phyloP scores from a whole-genome alignment of 2,113 vertebrate species.

The Pyrgilauda ruficollis region DNA sequence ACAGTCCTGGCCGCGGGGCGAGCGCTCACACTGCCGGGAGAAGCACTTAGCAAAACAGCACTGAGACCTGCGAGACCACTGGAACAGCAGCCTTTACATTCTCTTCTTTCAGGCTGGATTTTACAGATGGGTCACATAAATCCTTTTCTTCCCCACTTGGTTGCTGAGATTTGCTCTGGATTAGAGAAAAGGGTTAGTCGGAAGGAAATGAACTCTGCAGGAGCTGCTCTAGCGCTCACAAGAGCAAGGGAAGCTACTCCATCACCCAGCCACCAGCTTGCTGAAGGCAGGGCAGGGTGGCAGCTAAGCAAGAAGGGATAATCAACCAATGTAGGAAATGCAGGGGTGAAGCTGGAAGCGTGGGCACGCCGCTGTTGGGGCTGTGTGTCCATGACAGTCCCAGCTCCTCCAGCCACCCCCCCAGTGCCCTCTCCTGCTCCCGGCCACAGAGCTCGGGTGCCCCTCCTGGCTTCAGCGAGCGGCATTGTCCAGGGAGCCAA shows the following conservation, averaged over 20 bases:
- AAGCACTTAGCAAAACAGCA: constrained; percentile 68
- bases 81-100: constrained; percentile 68
- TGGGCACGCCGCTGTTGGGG: constrained; percentile 32
- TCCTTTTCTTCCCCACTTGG: constrained; percentile 72
- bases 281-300: constrained; percentile 33
- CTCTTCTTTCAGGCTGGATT: constrained; percentile 65
- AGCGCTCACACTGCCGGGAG: constrained; percentile 18
- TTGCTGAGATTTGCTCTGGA: constrained; percentile 78
- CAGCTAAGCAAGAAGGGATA: constrained; percentile 68
- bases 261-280: constrained; percentile 56
- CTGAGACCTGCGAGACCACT: constrained; percentile 74
- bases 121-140: constrained; percentile 66
- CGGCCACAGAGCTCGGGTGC: not conserved
- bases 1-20: constrained; percentile 23
- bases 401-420: constrained; percentile 46
- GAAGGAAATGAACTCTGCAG: constrained; percentile 50
- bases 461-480: constrained; percentile 16
- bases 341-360: constrained; percentile 67
- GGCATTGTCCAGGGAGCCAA: constrained; percentile 49
- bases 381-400: not conserved
- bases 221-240: not conserved
- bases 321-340: constrained; percentile 39
- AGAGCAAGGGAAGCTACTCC: constrained; percentile 40
- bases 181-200: constrained; percentile 79
- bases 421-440: not conserved